Percentiles rank a stretch among this genome's conserved stretches.
Evolutionary conservation across 2,888 invertebrate genomes (phyloP).

Genomic region (Marasmarcha lunaedactyla): DNA sequence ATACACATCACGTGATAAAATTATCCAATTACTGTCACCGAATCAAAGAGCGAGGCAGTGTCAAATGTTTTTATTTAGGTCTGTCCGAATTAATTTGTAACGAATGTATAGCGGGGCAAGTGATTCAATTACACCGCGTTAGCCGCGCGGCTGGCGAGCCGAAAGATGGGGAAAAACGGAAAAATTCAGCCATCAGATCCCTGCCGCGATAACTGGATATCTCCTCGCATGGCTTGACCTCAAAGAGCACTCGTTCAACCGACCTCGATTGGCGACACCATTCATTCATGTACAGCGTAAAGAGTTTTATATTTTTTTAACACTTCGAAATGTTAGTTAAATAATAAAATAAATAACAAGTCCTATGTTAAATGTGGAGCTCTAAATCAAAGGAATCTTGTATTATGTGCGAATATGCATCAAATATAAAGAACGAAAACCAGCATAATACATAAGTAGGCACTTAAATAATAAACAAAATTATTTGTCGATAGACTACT

Average conservation of each 20-base stretch:
- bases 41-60: not conserved
- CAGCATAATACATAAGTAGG: too few relatives aligned
- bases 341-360: too few relatives aligned
- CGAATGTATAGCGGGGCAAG: constrained; percentile 28
- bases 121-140: constrained; percentile 64
- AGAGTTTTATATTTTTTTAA: not conserved
- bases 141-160: constrained; percentile 44
- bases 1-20: too few relatives aligned
- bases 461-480: too few relatives aligned
- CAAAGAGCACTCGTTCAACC: constrained; percentile 56
- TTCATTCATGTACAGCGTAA: constrained; percentile 16
- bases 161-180: constrained; percentile 63
- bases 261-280: constrained; percentile 25
- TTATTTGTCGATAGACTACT: too few relatives aligned
- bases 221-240: constrained; percentile 60
- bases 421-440: too few relatives aligned
- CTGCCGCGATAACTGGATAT: constrained; percentile 63
- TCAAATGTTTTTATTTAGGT: constrained; percentile 24
- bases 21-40: not conserved
- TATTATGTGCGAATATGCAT: too few relatives aligned
- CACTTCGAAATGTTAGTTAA: too few relatives aligned
- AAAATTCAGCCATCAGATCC: constrained; percentile 63
- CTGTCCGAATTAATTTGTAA: constrained; percentile 57
- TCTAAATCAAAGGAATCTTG: too few relatives aligned
- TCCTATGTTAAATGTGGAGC: too few relatives aligned